Conservation (phyloP, 2,797 vertebrate species). For the Pogoniulus pusillus region DNA sequence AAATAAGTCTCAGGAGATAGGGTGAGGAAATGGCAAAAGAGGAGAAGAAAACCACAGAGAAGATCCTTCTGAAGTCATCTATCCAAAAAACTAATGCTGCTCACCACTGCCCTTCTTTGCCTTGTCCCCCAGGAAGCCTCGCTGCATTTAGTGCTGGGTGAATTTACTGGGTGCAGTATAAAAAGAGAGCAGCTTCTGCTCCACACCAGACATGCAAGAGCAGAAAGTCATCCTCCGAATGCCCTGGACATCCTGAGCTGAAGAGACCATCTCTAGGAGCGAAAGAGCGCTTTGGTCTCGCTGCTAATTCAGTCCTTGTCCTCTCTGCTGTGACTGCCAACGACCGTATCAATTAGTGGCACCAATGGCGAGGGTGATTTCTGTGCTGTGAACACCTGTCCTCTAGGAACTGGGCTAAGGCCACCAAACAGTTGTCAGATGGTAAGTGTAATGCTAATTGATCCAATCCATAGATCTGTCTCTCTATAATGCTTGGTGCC, state of each 20-base stretch:
- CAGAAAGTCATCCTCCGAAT: not conserved
- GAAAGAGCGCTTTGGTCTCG: conserved; percentile 53
- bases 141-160: not conserved
- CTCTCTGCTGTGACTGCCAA: conserved; percentile 73
- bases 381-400: conserved; percentile 79
- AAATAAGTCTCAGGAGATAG: no score
- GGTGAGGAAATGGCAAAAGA: no score
- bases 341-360: conserved; percentile 74
- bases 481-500: conserved; percentile 73
- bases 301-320: conserved; percentile 62
- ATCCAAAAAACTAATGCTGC: not conserved
- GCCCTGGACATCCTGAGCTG: conserved; percentile 19
- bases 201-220: not conserved
- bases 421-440: conserved; percentile 82
- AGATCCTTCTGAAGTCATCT: not conserved
- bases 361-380: conserved; percentile 73
- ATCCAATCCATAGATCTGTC: conserved; percentile 78
- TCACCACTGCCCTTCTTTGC: not conserved
- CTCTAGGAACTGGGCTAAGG: conserved; percentile 75
- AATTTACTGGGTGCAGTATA: not conserved
- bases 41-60: not conserved
- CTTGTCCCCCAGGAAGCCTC: not conserved
- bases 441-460: conserved; percentile 81
- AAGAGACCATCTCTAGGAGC: conserved; percentile 54
- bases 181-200: conserved; percentile 6